Conservation (phyloP, 2,113 vertebrate genomes). For the Scytalopus superciliaris region DNA sequence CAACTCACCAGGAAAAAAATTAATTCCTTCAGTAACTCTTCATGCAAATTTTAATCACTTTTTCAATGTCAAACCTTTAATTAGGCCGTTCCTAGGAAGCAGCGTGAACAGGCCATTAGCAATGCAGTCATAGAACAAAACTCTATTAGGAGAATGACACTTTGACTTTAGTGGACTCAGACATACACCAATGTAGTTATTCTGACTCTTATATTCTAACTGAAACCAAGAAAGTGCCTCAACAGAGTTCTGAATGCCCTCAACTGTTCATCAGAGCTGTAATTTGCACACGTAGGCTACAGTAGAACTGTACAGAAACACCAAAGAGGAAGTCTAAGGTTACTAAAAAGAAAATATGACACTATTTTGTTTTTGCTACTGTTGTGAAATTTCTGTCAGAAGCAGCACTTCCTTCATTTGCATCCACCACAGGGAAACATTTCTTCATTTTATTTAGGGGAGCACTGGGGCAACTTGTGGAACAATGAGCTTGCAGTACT, state of each 20-base stretch:
- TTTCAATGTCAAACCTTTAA: constrained; percentile 30
- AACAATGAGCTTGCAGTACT: background rate
- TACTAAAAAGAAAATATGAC: background rate
- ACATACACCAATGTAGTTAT: background rate
- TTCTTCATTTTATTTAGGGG: constrained; percentile 4
- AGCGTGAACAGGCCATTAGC: constrained; percentile 23
- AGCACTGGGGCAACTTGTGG: background rate
- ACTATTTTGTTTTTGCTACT: background rate
- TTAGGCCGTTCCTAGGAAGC: background rate
- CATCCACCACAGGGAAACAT: background rate
- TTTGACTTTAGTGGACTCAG: background rate
- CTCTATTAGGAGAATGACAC: constrained; percentile 14
- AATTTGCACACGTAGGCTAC: background rate
- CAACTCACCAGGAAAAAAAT: background rate
- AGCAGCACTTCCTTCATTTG: background rate
- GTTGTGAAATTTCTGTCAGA: background rate
- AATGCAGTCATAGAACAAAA: constrained; percentile 19
- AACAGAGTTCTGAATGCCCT: background rate
- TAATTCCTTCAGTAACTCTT: background rate
- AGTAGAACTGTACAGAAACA: background rate
- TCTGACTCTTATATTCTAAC: background rate
- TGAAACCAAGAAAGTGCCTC: background rate
- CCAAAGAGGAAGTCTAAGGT: background rate
- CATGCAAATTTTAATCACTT: constrained; percentile 23
- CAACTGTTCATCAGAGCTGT: background rate